Percentiles rank a stretch among this genome's conserved stretches.
These are phyloP conservation scores for Holothuria scabra DNA, from an alignment of 53 echinoderm and acorn worm species.

Conservation along the genomic window DNA sequence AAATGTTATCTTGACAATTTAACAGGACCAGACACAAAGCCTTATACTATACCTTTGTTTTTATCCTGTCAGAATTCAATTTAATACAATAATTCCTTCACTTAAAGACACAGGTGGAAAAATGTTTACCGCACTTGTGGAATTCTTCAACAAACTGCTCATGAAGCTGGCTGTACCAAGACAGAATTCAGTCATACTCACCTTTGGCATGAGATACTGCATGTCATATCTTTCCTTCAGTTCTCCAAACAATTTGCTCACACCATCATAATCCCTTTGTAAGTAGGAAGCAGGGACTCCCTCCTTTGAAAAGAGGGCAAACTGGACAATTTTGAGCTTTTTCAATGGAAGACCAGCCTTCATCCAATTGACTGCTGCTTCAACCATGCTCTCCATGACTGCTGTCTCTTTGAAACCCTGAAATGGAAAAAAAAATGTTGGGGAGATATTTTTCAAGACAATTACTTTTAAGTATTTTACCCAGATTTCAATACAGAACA, in stretches of 20 bases:
- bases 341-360: constrained; percentile 91
- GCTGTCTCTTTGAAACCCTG: constrained; percentile 71
- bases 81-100: no score
- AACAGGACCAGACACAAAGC: no score
- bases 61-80: no score
- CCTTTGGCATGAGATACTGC: constrained; percentile 82
- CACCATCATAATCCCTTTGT: constrained; percentile 31
- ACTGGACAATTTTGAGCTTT: constrained; percentile 80
- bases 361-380: constrained; percentile 97
- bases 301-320: constrained; percentile 58
- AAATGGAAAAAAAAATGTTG: not conserved
- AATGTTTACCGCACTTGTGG: no score
- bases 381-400: constrained; percentile 86
- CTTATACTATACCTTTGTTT: no score
- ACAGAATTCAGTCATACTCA: not conserved
- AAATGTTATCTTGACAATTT: no score
- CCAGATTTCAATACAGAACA: no score
- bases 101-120: no score
- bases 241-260: constrained; percentile 63
- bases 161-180: no score
- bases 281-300: not conserved
- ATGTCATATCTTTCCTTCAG: constrained; percentile 84
- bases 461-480: no score
- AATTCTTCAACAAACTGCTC: no score
- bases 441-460: no score